Conservation (phyloP, 2,888 invertebrate genomes). For the Leptopilina drosophilae region DNA sequence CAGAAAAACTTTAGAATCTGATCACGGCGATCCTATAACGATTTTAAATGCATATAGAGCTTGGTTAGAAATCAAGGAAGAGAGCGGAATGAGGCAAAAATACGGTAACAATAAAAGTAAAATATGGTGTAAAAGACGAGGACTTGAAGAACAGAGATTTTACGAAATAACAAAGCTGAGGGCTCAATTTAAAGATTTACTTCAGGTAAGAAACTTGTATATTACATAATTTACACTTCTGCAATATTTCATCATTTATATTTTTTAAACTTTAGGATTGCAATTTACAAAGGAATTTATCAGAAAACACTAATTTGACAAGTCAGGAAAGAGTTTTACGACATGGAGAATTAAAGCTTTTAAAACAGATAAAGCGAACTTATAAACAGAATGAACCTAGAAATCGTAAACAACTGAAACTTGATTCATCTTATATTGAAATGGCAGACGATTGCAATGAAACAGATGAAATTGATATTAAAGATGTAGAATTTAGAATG, state of each 20-base stretch:
- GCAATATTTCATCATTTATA: too few relatives aligned
- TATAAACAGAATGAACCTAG: constrained; percentile 85
- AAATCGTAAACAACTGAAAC: constrained; percentile 86
- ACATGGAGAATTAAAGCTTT: constrained; percentile 92
- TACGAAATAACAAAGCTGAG: constrained; percentile 97
- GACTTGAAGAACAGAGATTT: constrained; percentile 97
- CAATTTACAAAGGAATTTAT: constrained; percentile 79
- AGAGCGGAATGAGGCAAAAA: constrained; percentile 69
- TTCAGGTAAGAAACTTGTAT: constrained; percentile 79
- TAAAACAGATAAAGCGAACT: constrained; percentile 88
- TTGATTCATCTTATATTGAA: constrained; percentile 84
- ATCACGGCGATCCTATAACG: constrained; percentile 97
- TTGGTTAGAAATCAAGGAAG: constrained; percentile 90
- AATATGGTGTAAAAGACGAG: constrained; percentile 93
- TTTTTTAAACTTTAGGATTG: constrained; percentile 78
- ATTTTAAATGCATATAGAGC: constrained; percentile 91
- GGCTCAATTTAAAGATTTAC: constrained; percentile 90
- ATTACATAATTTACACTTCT: too few relatives aligned
- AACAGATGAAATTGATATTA: constrained; percentile 83
- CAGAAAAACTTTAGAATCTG: constrained; percentile 90
- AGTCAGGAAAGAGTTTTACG: constrained; percentile 89
- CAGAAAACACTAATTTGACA: constrained; percentile 78
- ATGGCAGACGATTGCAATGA: constrained; percentile 80
- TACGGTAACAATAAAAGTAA: constrained; percentile 74
- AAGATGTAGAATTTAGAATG: constrained; percentile 92